Evolutionary conservation across 1,140 invertebrate genomes (phyloP).

Genomic region (Drosophila littoralis): DNA sequence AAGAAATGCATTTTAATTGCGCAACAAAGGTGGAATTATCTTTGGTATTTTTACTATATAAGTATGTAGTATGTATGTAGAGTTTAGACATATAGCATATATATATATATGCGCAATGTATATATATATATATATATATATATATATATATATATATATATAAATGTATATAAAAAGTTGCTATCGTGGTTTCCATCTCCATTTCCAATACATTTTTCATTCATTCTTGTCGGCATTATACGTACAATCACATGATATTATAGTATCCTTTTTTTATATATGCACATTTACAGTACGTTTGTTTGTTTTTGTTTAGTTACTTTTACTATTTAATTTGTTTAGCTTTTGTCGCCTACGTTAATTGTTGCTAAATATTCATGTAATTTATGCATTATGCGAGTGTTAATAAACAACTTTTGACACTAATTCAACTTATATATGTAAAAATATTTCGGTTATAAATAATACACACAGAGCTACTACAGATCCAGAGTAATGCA

Average conservation of each 20-base stretch:
- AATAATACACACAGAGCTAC: constrained; percentile 70
- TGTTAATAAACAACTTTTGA: constrained; percentile 65
- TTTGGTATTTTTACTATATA: constrained; percentile 80
- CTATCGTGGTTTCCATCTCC: constrained; percentile 40
- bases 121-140: constrained; percentile 44
- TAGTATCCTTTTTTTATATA: constrained; percentile 60
- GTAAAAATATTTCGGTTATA: constrained; percentile 58
- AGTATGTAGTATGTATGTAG: constrained; percentile 48
- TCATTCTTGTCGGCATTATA: constrained; percentile 46
- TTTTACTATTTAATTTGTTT: constrained; percentile 43
- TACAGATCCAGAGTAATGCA: constrained; percentile 52
- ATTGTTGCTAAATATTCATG: constrained; percentile 68
- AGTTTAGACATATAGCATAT: constrained; percentile 52
- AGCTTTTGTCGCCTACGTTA: constrained; percentile 59
- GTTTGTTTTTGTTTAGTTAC: constrained; percentile 30
- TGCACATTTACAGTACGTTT: constrained; percentile 59
- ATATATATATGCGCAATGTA: constrained; percentile 43
- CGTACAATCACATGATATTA: constrained; percentile 72
- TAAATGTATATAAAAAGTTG: constrained; percentile 64
- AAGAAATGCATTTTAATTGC: constrained; percentile 78
- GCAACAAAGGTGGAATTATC: constrained; percentile 82
- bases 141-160: constrained; percentile 48
- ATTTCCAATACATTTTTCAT: constrained; percentile 16
- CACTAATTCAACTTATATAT: constrained; percentile 68
- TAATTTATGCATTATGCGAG: constrained; percentile 46